Evolutionary conservation across 2,888 invertebrate genomes (phyloP).

Genomic region (Lithophane leautieri): DNA sequence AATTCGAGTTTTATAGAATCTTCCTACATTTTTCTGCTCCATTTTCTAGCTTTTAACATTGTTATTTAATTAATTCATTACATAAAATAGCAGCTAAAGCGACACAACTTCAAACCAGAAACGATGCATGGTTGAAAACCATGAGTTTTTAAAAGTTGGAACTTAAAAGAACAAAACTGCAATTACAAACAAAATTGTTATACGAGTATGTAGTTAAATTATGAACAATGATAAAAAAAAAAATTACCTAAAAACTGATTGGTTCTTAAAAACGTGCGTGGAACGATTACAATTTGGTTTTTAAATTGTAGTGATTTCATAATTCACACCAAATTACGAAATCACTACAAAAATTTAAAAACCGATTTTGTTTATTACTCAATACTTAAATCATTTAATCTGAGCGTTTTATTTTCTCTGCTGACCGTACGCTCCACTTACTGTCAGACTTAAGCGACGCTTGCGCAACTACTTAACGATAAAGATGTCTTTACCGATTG

Average conservation of each 20-base stretch:
- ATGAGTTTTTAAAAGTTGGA: background rate
- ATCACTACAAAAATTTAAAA: constrained; percentile 20
- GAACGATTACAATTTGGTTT: too few species aligned
- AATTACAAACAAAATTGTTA: background rate
- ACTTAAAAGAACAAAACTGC: background rate
- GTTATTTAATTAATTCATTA: background rate
- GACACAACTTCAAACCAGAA: too few species aligned
- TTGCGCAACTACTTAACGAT: constrained; percentile 65
- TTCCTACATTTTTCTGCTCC: background rate
- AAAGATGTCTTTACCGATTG: constrained; percentile 65
- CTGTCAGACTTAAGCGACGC: constrained; percentile 47
- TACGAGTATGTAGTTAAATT: background rate
- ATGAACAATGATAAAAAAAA: background rate
- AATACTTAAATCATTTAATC: constrained; percentile 12
- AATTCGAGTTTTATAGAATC: background rate
- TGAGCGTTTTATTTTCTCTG: constrained; percentile 61
- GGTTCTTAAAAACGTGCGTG: background rate
- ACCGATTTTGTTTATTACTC: constrained; percentile 20
- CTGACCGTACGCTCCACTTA: constrained; percentile 70
- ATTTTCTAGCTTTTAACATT: background rate
- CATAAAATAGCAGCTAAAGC: too few species aligned
- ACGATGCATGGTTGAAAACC: background rate
- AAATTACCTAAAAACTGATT: too few species aligned
- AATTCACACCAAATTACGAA: constrained; percentile 20
- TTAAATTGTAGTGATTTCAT: too few species aligned